Evolutionary conservation across 2,113 vertebrate genomes (phyloP).

Genomic region (Mesocricetus auratus): DNA sequence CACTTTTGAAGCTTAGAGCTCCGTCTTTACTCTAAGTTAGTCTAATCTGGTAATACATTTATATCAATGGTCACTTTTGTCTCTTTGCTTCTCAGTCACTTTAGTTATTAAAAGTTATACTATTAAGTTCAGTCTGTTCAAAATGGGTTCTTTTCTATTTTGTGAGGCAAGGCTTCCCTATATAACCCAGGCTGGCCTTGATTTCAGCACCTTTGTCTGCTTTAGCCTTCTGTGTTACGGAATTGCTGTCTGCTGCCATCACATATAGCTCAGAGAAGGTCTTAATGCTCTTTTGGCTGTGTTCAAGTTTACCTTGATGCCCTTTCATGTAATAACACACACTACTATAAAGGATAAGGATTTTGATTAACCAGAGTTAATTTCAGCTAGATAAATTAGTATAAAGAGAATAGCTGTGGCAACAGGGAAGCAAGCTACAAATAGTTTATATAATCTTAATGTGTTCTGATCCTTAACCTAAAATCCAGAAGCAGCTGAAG

Average conservation of each 20-base stretch:
- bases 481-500: neutral
- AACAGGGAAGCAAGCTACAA: neutral
- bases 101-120: neutral
- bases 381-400: neutral
- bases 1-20: slow-evolving; percentile 45
- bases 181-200: neutral
- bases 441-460: neutral
- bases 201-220: neutral
- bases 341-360: slow-evolving; percentile 19
- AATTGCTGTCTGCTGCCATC: neutral
- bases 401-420: neutral
- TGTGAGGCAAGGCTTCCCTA: neutral
- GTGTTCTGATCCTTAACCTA: neutral
- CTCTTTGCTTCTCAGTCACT: slow-evolving; percentile 36
- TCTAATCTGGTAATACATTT: neutral
- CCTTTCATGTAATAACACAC: neutral
- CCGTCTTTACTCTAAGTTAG: neutral
- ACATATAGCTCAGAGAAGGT: neutral
- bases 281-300: slow-evolving; percentile 4
- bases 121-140: slow-evolving; percentile 20
- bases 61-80: slow-evolving; percentile 18
- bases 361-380: slow-evolving; percentile 30
- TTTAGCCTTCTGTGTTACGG: neutral
- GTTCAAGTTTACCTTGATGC: slow-evolving; percentile 20
- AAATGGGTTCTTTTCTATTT: neutral